Evolutionary conservation across 2,888 invertebrate genomes (phyloP).

Genomic region (Caradrina kadenii): DNA sequence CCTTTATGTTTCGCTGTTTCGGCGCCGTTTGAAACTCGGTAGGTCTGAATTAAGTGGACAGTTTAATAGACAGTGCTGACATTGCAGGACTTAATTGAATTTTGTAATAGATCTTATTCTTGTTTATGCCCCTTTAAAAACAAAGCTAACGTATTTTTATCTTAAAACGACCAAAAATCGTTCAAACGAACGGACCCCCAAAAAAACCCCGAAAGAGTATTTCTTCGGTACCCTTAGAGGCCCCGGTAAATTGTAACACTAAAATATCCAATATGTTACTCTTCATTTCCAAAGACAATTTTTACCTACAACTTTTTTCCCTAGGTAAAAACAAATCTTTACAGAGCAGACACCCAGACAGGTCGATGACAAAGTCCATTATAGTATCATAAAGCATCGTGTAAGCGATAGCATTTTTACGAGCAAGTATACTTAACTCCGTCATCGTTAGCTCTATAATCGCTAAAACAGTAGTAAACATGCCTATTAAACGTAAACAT

Average conservation of each 20-base stretch:
- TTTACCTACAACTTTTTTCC: background rate
- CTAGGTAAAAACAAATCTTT: constrained; percentile 7
- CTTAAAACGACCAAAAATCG: too few species aligned
- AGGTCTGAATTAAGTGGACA: constrained; percentile 29
- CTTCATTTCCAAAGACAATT: too few species aligned
- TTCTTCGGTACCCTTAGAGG: too few species aligned
- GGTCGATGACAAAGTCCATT: constrained; percentile 64
- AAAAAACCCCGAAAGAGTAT: background rate
- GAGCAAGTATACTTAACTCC: constrained; percentile 50
- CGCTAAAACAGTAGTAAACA: constrained; percentile 63
- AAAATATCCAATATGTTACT: background rate
- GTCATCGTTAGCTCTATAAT: constrained; percentile 62
- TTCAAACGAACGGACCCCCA: background rate
- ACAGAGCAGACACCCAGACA: constrained; percentile 34
- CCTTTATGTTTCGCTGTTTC: constrained; percentile 42
- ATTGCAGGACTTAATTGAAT: background rate
- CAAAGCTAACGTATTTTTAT: too few species aligned
- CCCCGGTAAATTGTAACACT: too few species aligned
- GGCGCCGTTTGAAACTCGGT: constrained; percentile 35
- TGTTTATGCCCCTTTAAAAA: background rate
- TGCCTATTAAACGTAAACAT: constrained; percentile 61
- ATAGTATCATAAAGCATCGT: constrained; percentile 48
- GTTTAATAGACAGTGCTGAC: constrained; percentile 4
- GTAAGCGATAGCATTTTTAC: constrained; percentile 62
- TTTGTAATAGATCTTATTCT: background rate